These are phyloP conservation scores for Heterochromis multidens DNA, from an alignment of 2,113 vertebrate species.

Conservation along the genomic window DNA sequence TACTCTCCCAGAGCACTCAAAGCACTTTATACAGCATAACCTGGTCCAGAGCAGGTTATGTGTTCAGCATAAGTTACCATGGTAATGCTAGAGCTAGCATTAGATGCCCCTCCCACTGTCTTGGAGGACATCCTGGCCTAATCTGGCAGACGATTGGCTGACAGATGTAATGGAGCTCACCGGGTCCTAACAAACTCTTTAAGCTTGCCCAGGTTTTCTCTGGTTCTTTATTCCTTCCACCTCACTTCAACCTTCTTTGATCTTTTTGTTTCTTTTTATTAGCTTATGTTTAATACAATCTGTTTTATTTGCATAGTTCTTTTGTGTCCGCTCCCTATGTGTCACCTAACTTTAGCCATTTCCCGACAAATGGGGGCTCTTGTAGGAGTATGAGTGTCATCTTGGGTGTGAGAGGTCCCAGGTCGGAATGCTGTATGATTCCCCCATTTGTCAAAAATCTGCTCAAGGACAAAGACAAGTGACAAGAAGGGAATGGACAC, in stretches of 20 bases:
- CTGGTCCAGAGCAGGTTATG: background rate
- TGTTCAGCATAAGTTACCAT: accelerated
- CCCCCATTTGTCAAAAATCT: accelerated
- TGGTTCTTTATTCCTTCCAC: background rate
- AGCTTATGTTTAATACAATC: background rate
- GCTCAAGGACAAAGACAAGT: background rate
- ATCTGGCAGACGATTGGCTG: background rate
- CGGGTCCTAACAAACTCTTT: background rate
- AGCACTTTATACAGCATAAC: too few species aligned
- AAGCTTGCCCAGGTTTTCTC: background rate
- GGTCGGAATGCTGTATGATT: accelerated
- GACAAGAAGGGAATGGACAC: background rate
- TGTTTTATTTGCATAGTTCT: background rate
- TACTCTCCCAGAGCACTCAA: too few species aligned
- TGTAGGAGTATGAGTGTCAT: background rate
- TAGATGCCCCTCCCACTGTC: background rate
- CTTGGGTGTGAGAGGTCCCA: background rate
- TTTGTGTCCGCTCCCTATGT: accelerated
- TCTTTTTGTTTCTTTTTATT: background rate
- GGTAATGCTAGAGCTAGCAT: background rate
- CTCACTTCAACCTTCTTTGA: accelerated
- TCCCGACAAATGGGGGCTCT: background rate
- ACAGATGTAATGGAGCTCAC: background rate
- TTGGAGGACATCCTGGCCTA: background rate
- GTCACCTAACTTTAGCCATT: background rate